These are phyloP conservation scores for Brachyalestes nurse DNA, from an alignment of 2,797 vertebrate genomes.

Conservation along the genomic window DNA sequence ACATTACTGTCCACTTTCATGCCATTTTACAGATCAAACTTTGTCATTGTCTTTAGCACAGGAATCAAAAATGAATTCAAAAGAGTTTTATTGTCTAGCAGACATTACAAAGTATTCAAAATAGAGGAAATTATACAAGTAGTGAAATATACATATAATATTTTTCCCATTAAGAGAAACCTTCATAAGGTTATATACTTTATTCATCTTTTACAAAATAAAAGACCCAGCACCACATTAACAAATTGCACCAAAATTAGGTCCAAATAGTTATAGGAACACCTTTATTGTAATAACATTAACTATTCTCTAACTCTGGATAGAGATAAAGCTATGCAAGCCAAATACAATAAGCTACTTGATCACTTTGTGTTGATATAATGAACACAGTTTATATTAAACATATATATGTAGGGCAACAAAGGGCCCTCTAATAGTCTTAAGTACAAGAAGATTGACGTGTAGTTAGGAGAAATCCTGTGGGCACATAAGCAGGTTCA, in stretches of 20 bases:
- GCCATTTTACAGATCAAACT: too few relatives aligned
- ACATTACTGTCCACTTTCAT: too few relatives aligned
- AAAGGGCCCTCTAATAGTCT: not conserved
- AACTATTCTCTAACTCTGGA: not conserved
- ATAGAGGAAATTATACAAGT: slow-evolving; percentile 45
- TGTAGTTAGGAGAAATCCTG: not conserved
- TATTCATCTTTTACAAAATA: slow-evolving; percentile 41
- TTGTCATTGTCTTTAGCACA: not conserved
- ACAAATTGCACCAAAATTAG: not conserved
- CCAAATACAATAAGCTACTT: not conserved
- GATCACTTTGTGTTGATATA: not conserved
- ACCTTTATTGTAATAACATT: not conserved
- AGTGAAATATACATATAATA: slow-evolving; percentile 36
- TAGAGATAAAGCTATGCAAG: not conserved
- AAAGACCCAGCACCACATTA: slow-evolving; percentile 31
- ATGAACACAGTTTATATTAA: slow-evolving; percentile 4
- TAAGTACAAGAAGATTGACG: not conserved
- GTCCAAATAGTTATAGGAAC: not conserved
- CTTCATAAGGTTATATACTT: slow-evolving; percentile 38
- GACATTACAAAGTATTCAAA: slow-evolving; percentile 52
- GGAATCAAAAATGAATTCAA: slow-evolving; percentile 30
- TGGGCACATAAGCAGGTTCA: not conserved
- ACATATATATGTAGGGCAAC: not conserved
- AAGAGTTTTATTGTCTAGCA: slow-evolving; percentile 36
- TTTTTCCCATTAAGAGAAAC: slow-evolving; percentile 34